A percentile compares a stretch with the other conserved stretches of the same genome.
These are phyloP conservation scores for Drosophila colorata DNA, from an alignment of 2,888 invertebrate genomes.

Conservation along the genomic window DNA sequence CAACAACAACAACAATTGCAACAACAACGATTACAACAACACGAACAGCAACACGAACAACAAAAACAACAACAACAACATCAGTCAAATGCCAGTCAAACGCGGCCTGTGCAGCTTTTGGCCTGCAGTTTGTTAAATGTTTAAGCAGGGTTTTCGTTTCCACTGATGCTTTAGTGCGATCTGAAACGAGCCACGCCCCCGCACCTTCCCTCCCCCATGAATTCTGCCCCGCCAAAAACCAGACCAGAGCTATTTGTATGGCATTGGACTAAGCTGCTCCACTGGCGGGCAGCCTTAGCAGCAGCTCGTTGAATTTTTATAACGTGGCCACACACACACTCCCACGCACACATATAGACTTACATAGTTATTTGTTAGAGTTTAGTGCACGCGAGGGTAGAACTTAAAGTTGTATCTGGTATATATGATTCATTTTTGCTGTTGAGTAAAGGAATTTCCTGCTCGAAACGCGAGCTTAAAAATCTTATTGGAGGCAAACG, in stretches of 20 bases:
- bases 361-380: slow-evolving; percentile 38
- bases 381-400: slow-evolving; percentile 23
- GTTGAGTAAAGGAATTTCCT: no score
- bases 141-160: slow-evolving; percentile 70
- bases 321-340: slow-evolving; percentile 55
- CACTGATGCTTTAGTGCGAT: slow-evolving; percentile 20
- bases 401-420: slow-evolving; percentile 1
- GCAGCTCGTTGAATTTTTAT: slow-evolving; percentile 75
- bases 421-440: no score
- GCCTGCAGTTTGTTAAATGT: slow-evolving; percentile 76
- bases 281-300: slow-evolving; percentile 48
- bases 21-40: slow-evolving; percentile 18
- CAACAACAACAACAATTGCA: slow-evolving; percentile 28
- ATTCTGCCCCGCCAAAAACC: slow-evolving; percentile 4
- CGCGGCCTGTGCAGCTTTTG: slow-evolving; percentile 73
- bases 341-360: slow-evolving; percentile 3
- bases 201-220: background rate
- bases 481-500: no score
- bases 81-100: slow-evolving; percentile 70
- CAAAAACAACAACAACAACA: slow-evolving; percentile 24
- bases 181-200: background rate
- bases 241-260: slow-evolving; percentile 52
- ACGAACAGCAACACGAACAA: slow-evolving; percentile 17
- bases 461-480: no score
- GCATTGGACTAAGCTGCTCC: slow-evolving; percentile 52